Evolutionary conservation across 2,888 invertebrate genomes (phyloP).

Genomic region (Leucophenga maculata): DNA sequence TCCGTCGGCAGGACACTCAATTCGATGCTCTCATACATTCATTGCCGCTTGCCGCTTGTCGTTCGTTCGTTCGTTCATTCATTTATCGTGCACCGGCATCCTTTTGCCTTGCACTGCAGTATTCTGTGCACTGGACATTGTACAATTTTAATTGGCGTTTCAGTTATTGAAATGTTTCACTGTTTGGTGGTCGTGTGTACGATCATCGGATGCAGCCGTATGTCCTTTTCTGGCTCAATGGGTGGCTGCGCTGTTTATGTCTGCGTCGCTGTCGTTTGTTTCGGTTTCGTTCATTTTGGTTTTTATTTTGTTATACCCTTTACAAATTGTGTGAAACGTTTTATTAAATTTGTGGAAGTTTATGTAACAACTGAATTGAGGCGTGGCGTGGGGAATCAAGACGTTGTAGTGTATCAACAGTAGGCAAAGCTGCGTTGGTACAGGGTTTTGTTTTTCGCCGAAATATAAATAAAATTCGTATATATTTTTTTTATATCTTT

Average conservation of each 20-base stretch:
- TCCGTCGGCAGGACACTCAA: not conserved
- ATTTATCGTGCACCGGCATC: not conserved
- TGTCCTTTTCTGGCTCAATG: not conserved
- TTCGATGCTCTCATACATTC: not conserved
- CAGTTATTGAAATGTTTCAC: slow-evolving; percentile 61
- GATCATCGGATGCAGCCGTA: not conserved
- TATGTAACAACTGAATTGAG: no score
- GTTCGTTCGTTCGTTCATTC: no score
- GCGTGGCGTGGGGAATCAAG: no score
- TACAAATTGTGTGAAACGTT: no score
- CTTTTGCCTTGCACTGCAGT: not conserved
- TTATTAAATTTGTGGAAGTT: no score
- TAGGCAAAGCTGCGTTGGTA: no score
- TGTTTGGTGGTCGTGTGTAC: slow-evolving; percentile 16
- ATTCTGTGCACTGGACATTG: slow-evolving; percentile 42
- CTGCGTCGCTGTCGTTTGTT: not conserved
- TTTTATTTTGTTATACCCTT: slow-evolving; percentile 23
- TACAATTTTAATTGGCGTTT: slow-evolving; percentile 61
- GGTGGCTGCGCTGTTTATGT: not conserved
- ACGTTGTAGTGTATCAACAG: no score
- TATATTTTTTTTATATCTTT: no score
- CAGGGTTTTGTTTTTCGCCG: no score
- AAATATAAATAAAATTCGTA: no score
- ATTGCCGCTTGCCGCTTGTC: no score
- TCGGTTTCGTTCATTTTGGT: slow-evolving; percentile 15